These are phyloP conservation scores for Limnodromus scolopaceus DNA, from an alignment of 2,797 vertebrate genomes.

Conservation along the genomic window DNA sequence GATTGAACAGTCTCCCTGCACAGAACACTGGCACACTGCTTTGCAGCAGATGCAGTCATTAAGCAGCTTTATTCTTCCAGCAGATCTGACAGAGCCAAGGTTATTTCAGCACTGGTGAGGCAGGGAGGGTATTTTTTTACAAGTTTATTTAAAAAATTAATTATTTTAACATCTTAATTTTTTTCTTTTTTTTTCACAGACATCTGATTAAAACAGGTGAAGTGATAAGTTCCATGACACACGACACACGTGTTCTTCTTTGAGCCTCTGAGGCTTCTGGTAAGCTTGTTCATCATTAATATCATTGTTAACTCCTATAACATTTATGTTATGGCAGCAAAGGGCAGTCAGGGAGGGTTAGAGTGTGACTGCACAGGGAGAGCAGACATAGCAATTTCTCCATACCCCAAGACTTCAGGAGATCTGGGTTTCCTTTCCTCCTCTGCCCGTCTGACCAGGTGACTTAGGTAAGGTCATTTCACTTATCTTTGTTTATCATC, in stretches of 20 bases:
- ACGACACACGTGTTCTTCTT: rapidly evolving
- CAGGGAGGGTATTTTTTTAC: neutral
- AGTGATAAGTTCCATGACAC: neutral
- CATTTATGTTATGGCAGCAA: neutral
- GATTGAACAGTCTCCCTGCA: neutral
- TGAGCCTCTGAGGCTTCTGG: neutral
- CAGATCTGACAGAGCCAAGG: neutral
- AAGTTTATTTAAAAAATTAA: neutral
- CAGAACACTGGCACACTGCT: neutral
- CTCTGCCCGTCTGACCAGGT: neutral
- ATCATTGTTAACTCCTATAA: neutral
- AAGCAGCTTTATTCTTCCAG: neutral
- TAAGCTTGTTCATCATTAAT: neutral
- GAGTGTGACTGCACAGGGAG: neutral
- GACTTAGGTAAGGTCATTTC: neutral
- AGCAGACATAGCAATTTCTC: neutral
- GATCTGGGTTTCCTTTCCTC: neutral
- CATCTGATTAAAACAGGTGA: neutral
- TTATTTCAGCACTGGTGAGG: neutral
- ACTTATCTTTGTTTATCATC: neutral
- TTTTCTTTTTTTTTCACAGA: neutral
- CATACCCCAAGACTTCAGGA: neutral
- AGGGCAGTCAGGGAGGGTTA: neutral
- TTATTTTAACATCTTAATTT: neutral
- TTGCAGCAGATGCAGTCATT: neutral